phyloP scores from a whole-genome alignment of 1,140 invertebrate genomes.

The Drosophila willistoni region DNA sequence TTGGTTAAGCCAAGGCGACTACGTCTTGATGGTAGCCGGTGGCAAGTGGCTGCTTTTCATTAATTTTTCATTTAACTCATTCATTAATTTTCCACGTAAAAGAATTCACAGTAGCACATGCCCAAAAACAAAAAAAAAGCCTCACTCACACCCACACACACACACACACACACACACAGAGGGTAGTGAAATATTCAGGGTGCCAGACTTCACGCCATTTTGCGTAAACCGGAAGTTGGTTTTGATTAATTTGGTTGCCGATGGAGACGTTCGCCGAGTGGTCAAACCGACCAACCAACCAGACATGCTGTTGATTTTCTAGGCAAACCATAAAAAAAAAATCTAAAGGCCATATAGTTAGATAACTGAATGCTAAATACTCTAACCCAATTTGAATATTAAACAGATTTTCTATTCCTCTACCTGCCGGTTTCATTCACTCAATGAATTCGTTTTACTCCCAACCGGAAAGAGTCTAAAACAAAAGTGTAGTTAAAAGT shows the following conservation, averaged over 20 bases:
- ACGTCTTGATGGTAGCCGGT: background rate
- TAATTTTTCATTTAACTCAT: constrained; percentile 82
- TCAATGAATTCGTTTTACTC: constrained; percentile 25
- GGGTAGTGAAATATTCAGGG: constrained; percentile 32
- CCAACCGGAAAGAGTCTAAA: constrained; percentile 32
- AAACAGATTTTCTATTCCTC: background rate
- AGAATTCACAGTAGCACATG: constrained; percentile 57
- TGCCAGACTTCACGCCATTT: constrained; percentile 80
- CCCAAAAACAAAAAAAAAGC: constrained; percentile 32
- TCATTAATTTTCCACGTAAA: constrained; percentile 74
- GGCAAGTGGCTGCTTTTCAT: constrained; percentile 65
- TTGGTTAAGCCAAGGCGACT: background rate
- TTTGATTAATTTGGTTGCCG: constrained; percentile 81
- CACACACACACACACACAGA: constrained; percentile 5
- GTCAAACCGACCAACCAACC: constrained; percentile 29
- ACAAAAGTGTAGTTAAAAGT: constrained; percentile 30
- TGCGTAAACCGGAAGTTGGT: constrained; percentile 82
- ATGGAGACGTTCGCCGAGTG: constrained; percentile 67
- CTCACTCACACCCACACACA: constrained; percentile 27
- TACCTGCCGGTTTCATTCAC: background rate
- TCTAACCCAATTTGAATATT: constrained; percentile 13
- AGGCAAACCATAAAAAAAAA: constrained; percentile 64
- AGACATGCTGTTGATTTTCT: constrained; percentile 42
- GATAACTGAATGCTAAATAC: constrained; percentile 22
- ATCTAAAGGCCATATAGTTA: constrained; percentile 33